Conservation (phyloP, 2,797 vertebrate species). For the Poeciliopsis gracilis region DNA sequence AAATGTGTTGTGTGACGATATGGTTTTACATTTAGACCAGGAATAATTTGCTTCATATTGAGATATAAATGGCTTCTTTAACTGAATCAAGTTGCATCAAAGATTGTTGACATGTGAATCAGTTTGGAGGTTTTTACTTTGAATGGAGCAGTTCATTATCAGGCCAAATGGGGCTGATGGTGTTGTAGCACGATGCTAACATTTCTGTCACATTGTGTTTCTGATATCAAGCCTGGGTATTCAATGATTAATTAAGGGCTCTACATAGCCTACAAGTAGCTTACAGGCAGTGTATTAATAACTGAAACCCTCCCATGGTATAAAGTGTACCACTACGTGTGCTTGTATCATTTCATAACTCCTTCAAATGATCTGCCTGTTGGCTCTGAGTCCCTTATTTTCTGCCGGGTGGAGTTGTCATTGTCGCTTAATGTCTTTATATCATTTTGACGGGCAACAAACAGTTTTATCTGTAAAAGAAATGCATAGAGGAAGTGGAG, state of each 20-base stretch:
- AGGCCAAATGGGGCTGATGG: background rate
- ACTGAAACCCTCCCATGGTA: slow-evolving; percentile 1
- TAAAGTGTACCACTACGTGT: background rate
- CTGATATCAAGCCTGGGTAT: background rate
- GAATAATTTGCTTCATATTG: background rate
- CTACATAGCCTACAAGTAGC: background rate
- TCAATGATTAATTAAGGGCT: background rate
- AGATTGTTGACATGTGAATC: background rate
- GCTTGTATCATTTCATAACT: slow-evolving; percentile 9
- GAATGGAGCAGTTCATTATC: background rate
- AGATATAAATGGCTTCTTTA: background rate
- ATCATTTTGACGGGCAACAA: background rate
- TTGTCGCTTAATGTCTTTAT: slow-evolving; percentile 2
- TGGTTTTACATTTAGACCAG: too few species aligned
- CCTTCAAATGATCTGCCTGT: slow-evolving; percentile 2
- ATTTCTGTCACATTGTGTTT: background rate
- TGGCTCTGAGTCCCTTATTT: background rate
- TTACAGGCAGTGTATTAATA: slow-evolving; percentile 2
- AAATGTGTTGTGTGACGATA: background rate
- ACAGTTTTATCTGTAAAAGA: background rate
- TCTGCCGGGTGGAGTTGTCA: slow-evolving; percentile 6
- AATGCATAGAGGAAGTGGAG: background rate
- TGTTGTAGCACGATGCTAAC: background rate
- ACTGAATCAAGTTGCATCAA: background rate
- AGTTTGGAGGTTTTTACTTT: background rate